Conservation (phyloP, 64 coral and sea anemone species). For the Dendronephthya gigantea region DNA sequence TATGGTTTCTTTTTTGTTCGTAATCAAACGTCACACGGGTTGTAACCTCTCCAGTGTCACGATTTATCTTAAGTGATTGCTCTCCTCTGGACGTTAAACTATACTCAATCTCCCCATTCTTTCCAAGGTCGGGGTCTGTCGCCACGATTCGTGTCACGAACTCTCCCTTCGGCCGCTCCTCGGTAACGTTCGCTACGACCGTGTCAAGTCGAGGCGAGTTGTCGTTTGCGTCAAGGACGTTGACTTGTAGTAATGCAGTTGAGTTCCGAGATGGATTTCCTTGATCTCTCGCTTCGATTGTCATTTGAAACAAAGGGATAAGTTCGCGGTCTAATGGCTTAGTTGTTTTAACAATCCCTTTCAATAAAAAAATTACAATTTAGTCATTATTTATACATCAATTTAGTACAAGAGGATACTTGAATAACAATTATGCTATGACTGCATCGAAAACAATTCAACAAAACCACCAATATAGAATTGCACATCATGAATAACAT, state of each 20-base stretch:
- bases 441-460: no score
- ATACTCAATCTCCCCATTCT: slow-evolving; percentile 66
- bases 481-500: no score
- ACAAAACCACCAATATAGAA: no score
- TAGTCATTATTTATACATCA: not conserved
- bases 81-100: slow-evolving; percentile 34
- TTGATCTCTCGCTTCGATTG: slow-evolving; percentile 66
- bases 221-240: slow-evolving; percentile 66
- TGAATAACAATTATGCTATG: no score
- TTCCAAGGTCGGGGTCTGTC: slow-evolving; percentile 52
- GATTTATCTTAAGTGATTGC: slow-evolving; percentile 19
- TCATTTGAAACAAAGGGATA: slow-evolving; percentile 31
- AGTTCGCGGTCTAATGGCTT: slow-evolving; percentile 57
- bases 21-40: slow-evolving; percentile 62
- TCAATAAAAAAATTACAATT: not conserved
- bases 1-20: slow-evolving; percentile 46
- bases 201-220: not conserved
- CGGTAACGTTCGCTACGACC: slow-evolving; percentile 30
- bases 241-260: slow-evolving; percentile 44
- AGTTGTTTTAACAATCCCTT: slow-evolving; percentile 60
- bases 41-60: slow-evolving; percentile 48
- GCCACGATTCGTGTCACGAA: slow-evolving; percentile 42
- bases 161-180: slow-evolving; percentile 35
- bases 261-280: slow-evolving; percentile 49
- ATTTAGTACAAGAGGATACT: no score